These are phyloP conservation scores for Neomonachus schauinslandi DNA, from an alignment of 2,113 vertebrate genomes.

Conservation along the genomic window DNA sequence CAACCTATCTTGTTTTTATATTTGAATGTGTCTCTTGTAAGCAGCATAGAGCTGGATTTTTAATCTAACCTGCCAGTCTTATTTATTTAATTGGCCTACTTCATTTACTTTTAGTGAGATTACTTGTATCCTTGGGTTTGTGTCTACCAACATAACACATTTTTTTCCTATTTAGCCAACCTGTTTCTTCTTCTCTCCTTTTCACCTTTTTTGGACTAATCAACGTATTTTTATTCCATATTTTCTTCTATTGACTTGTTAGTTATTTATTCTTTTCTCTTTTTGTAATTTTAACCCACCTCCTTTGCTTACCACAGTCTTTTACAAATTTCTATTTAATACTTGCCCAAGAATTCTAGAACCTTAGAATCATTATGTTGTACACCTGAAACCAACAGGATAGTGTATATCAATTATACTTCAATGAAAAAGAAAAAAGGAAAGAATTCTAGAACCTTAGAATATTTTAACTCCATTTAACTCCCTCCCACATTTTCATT, in stretches of 20 bases:
- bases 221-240: background rate
- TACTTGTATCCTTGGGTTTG: background rate
- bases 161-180: background rate
- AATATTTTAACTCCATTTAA: background rate
- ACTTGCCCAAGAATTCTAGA: background rate
- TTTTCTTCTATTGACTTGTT: background rate
- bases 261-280: background rate
- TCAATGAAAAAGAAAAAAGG: background rate
- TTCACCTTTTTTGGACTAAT: background rate
- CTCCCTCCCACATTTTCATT: background rate
- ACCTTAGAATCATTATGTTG: background rate
- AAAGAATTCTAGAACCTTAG: background rate
- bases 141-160: background rate
- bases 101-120: background rate
- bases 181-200: background rate
- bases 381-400: background rate
- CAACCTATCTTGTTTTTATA: background rate
- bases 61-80: background rate
- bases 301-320: background rate
- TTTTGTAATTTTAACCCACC: background rate
- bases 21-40: background rate
- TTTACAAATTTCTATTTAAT: background rate
- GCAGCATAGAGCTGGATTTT: background rate
- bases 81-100: background rate
- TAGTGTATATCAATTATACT: background rate